phyloP scores from a whole-genome alignment of 1,140 invertebrate genomes.

The Semibalanus balanoides region DNA sequence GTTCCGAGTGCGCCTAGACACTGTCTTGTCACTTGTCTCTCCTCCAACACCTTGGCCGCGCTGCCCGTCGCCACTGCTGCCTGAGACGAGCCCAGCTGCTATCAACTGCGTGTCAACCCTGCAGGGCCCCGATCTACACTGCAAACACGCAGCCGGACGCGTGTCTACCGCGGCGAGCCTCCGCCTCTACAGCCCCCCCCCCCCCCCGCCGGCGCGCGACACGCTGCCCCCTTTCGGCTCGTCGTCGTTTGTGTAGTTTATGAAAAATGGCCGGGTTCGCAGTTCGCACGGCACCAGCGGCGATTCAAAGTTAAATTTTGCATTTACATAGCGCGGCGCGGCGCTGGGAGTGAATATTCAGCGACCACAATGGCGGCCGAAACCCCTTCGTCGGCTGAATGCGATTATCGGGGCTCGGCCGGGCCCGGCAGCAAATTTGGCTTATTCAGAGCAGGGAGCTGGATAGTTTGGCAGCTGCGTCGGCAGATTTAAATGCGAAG shows the following conservation, averaged over 20 bases:
- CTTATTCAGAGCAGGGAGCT: not conserved
- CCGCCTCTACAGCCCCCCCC: too few relatives aligned
- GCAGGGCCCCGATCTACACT: too few relatives aligned
- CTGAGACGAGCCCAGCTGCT: too few relatives aligned
- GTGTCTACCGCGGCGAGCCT: too few relatives aligned
- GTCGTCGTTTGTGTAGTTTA: not conserved
- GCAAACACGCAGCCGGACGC: too few relatives aligned
- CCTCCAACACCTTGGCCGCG: too few relatives aligned
- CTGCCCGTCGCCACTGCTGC: too few relatives aligned
- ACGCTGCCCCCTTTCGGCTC: not conserved
- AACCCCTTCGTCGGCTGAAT: not conserved
- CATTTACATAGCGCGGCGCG: not conserved
- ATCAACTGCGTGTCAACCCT: too few relatives aligned
- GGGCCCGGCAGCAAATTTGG: not conserved
- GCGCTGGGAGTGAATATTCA: not conserved
- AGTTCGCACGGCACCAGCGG: not conserved
- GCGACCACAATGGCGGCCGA: not conserved
- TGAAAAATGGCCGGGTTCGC: not conserved
- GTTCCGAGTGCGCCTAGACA: too few relatives aligned
- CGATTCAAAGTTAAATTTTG: not conserved
- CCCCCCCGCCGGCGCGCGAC: too few relatives aligned
- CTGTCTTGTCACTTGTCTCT: too few relatives aligned
- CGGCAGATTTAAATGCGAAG: not conserved
- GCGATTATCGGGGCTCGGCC: too few relatives aligned
- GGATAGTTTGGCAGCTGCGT: not conserved